These are phyloP conservation scores for Excalfactoria chinensis DNA, from an alignment of 2,113 vertebrate genomes.

Conservation along the genomic window DNA sequence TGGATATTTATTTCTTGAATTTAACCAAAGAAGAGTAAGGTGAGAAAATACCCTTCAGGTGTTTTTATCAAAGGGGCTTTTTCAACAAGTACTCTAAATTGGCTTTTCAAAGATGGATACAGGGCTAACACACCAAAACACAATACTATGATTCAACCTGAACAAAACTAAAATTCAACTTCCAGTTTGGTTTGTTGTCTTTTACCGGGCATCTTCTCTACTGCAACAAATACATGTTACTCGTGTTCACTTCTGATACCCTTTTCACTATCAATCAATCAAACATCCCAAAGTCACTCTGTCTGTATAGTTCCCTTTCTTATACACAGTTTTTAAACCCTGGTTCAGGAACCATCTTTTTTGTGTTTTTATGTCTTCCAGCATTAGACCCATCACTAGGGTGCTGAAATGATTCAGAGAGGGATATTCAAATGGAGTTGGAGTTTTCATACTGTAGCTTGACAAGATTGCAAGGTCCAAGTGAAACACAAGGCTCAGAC, in stretches of 20 bases:
- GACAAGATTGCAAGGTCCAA: background rate
- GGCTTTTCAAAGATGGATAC: background rate
- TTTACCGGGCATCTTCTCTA: background rate
- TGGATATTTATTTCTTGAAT: background rate
- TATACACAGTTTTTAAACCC: background rate
- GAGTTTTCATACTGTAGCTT: background rate
- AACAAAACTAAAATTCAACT: background rate
- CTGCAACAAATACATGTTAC: background rate
- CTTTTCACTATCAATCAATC: background rate
- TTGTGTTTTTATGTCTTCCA: background rate
- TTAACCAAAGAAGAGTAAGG: background rate
- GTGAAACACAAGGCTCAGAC: background rate
- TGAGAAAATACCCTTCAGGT: background rate
- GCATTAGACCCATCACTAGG: background rate
- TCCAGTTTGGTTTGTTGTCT: background rate
- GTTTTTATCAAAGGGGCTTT: background rate
- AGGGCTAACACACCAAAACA: background rate
- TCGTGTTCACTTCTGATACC: background rate
- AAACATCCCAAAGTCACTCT: background rate
- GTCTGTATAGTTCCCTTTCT: background rate
- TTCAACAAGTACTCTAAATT: background rate
- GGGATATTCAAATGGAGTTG: background rate
- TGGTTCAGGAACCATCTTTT: background rate
- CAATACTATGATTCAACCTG: background rate
- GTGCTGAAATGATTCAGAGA: background rate